phyloP scores from a whole-genome alignment of 2,888 invertebrate species.

The Erebia aethiops region DNA sequence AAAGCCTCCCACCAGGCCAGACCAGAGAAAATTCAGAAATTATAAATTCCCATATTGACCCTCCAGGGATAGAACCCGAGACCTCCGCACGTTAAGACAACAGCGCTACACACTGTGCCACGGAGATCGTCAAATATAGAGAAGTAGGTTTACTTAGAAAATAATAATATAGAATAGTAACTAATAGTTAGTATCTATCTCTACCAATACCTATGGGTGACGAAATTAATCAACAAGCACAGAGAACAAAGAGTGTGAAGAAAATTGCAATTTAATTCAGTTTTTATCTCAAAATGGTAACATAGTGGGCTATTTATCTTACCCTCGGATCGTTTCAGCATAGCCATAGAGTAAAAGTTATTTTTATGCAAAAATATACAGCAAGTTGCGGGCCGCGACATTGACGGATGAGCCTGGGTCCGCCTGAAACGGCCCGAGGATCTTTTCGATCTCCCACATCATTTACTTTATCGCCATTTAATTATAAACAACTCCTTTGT shows the following conservation, averaged over 20 bases:
- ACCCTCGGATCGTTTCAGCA: constrained; percentile 26
- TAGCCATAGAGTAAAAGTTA: constrained; percentile 47
- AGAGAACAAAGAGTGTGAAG: not conserved
- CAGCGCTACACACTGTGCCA: no score
- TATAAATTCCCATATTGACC: no score
- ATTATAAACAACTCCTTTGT: constrained; percentile 41
- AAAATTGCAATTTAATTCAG: constrained; percentile 28
- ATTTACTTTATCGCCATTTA: constrained; percentile 59
- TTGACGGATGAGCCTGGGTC: constrained; percentile 61
- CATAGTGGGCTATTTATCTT: constrained; percentile 37
- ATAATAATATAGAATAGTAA: no score
- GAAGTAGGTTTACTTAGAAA: no score
- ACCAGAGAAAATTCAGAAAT: no score
- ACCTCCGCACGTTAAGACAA: no score
- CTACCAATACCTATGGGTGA: not conserved
- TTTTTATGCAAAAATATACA: constrained; percentile 74
- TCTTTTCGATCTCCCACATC: constrained; percentile 48
- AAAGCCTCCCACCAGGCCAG: no score
- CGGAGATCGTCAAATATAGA: no score
- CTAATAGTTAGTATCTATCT: not conserved
- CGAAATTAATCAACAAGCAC: not conserved
- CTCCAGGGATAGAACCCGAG: no score
- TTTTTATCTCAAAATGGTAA: constrained; percentile 29
- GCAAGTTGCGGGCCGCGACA: constrained; percentile 60
- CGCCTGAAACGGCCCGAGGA: constrained; percentile 52